Evolutionary conservation across 1,140 invertebrate genomes (phyloP), one percentile per base, ranked within the genome.

Genomic region (Dendrolimus punctatus): DNA sequence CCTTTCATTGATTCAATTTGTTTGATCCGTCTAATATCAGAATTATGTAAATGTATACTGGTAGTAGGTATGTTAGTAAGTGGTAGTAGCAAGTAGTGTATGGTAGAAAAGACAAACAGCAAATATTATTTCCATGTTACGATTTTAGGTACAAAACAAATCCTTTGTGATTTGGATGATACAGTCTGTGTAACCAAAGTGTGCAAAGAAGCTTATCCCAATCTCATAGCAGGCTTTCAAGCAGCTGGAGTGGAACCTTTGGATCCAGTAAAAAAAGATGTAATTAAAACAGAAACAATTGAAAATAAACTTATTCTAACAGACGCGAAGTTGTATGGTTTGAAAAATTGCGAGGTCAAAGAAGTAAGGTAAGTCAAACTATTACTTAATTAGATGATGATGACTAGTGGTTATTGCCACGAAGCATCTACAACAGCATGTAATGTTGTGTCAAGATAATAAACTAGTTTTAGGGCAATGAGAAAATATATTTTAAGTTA

Each of bases 151-250:
- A 6, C 23, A 23, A 23, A 39, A 10, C 57, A 46, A 39, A 51
- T 39, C 36, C 53, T 46, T 50, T 72, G 68, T 46, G 57, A 53
- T 6, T 9, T 56, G 0, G 51, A 60, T 8, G 59, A 67, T 10
- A n/a, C 23, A 2, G 41, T 44, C 5, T 72, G 70, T 46, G 2
- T 67, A 2, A 60, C 45, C 4, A 10, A 53, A 9, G 36, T 52
- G 5, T 55, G 55, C 2, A 41, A 56, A 10, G 47, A 36, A 8
- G 39, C 51, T 0, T 36, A 58, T 10, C n/a, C 44, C 1, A 10
- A 55, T 6, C 39, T 72, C 8, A 40, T 53, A 36, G 39, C 49
- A 6, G 62, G 62, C 4, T 41, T 53, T 6, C 60, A 60, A 5
- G 23, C 1, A 23, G 23, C 23, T 37, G 56, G 58, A 1, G 41